Evolutionary conservation across 2,113 vertebrate genomes (phyloP).

Genomic region (Laticauda colubrina): DNA sequence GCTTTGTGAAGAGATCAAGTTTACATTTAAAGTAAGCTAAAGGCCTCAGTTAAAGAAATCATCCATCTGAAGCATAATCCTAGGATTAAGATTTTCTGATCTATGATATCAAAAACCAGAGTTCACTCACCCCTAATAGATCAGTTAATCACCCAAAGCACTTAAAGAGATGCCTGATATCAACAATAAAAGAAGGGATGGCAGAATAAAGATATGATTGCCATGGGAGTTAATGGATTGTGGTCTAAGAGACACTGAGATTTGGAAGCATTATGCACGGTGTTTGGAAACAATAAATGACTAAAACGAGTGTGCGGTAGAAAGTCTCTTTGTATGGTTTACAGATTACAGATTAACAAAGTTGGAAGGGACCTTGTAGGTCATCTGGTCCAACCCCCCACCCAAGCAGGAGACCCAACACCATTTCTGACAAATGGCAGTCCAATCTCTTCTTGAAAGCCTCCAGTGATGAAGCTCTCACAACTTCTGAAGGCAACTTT

Average conservation of each 20-base stretch:
- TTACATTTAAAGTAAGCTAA: not conserved
- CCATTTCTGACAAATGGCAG: too few species aligned
- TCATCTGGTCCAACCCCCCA: too few species aligned
- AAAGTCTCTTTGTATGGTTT: not conserved
- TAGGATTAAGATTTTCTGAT: not conserved
- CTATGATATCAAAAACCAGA: conserved; percentile 8
- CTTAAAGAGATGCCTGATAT: conserved; percentile 17
- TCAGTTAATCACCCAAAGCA: conserved; percentile 31
- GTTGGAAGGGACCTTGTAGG: too few species aligned
- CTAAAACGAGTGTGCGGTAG: not conserved
- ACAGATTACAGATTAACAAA: too few species aligned
- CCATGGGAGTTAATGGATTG: not conserved
- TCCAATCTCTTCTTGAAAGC: too few species aligned
- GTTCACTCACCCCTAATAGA: fast-evolving
- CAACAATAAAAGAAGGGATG: conserved; percentile 39
- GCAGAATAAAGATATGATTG: not conserved
- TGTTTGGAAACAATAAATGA: not conserved
- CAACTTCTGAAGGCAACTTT: too few species aligned
- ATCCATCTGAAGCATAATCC: not conserved
- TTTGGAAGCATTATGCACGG: not conserved
- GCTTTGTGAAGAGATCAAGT: conserved; percentile 1
- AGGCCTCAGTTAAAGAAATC: not conserved
- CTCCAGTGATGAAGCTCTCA: too few species aligned
- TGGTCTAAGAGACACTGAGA: not conserved
- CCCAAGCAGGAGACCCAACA: too few species aligned